Evolutionary conservation across 2,797 vertebrate species (phyloP), one percentile per base, ranked within the genome.

Genomic region (Cynodonichthys magdalenae): DNA sequence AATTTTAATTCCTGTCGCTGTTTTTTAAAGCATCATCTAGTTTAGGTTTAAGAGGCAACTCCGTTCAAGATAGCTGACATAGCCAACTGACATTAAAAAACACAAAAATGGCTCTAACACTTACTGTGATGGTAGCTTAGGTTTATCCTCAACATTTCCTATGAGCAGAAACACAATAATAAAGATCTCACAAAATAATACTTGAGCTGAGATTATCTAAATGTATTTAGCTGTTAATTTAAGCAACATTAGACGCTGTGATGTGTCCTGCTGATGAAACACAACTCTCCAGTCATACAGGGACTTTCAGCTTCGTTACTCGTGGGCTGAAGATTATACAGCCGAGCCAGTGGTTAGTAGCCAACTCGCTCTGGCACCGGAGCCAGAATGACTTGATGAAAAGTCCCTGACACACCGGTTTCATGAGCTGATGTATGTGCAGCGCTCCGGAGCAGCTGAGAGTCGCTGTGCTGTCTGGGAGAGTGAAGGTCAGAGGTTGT

Each of bases 401-500:
- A 42, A 61, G 52, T 53, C 44, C 49, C 66, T 3, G 50, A 54
- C 47, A 19, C 46, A 12, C 53, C 66, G 70, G 76, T 74, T 59
- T 75, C 63, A 63, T 65, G 56, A 71, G 59, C 61, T 55, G 63
- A 54, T 70, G 34, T 51, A 52, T 73, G 39, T 55, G 64, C 36
- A 39, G 49, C 77, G 70, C 62, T 8, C 63, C 4, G 8, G 60
- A 79, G 80, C 80, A 61, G 83, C 69, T 69, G 80, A 77, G 71
- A 78, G 18, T 64, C 66, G n/a, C 69, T 31, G 66, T 20, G 69
- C 75, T 75, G 90, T 87, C 80, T 83, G 81, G 52, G 51, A 86
- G 74, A 79, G 65, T 60, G 55, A 70, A 83, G 89, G 89, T 87
- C 87, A 87, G 81, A 85, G 92, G 90, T 92, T 74, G 77, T 66